Evolutionary conservation across 2,888 invertebrate genomes (phyloP), one percentile per base, ranked within the genome.

Genomic region (Nyleta sp.): DNA sequence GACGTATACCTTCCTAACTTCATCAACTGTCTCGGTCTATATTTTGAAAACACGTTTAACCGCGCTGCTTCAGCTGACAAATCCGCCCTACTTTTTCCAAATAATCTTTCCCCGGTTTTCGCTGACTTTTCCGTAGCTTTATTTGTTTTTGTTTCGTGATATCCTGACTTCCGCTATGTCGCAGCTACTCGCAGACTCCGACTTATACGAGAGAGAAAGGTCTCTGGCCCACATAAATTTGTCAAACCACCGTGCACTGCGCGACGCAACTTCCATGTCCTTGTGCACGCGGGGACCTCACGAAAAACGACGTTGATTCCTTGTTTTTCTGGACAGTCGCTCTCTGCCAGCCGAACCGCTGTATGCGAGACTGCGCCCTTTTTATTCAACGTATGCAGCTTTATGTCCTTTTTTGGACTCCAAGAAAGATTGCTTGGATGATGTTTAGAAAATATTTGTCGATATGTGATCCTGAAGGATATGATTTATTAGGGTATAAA

Each of bases 211-310:
- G 80, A 24, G 81, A 75, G 84, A 80, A 84, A 24, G 84, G 84
- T 85, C 84, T 78, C 80, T 82, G 83, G 83, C 73, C 80, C 82
- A 84, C 85, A 87, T 87, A 85, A 87, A 87, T 87, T 86, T 86
- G 82, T 85, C 86, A 80, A 68, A 65, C 65, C 72, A 68, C 53
- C 42, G 60, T 72, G 40, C 44, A 17, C 79, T 62, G 65, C 60
- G 44, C 68, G 48, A 64, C 80, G 74, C 50, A 78, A 78, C 80
- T 76, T 57, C 18, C 53, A 35, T 33, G 50, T 75, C 59, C 59
- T 46, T 44, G 31, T 48, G 62, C 74, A 48, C 64, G n/a, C 38
- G 59, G 11, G 44, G 53, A 59, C 40, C 55, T 80, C 68, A 68
- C 80, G 68, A 70, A 76, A 80, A 80, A 76, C 67, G 64, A 57